Percentiles rank a stretch among this genome's conserved stretches.
Conservation (phyloP, 2,113 vertebrate genomes). For the Pagrus major region DNA sequence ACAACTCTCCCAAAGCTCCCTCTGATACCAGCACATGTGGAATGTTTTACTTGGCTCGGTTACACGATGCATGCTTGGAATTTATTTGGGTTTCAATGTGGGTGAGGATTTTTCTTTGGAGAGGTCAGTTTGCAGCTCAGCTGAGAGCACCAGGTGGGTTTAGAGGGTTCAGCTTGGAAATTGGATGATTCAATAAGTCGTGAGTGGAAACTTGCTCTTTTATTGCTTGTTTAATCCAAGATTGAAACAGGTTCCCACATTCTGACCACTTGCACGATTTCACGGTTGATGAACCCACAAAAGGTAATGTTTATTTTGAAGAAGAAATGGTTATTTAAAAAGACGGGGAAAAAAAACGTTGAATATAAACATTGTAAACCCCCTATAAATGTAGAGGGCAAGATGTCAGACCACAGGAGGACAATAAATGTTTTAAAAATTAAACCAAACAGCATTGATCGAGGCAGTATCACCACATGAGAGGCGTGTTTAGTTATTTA, state of each 20-base stretch:
- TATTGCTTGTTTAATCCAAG: constrained; percentile 36
- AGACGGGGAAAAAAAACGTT: too few species aligned
- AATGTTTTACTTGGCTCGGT: constrained; percentile 71
- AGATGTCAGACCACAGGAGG: constrained; percentile 22
- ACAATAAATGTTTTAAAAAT: neutral
- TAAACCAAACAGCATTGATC: constrained; percentile 15
- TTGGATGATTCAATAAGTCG: constrained; percentile 32
- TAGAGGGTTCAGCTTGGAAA: constrained; percentile 43
- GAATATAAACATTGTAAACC: constrained; percentile 21
- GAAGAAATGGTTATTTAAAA: constrained; percentile 1
- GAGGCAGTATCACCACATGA: constrained; percentile 10
- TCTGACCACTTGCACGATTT: constrained; percentile 6
- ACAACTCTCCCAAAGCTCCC: constrained; percentile 41
- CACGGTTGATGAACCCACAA: constrained; percentile 1
- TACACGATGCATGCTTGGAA: constrained; percentile 50
- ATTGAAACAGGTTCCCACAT: constrained; percentile 25
- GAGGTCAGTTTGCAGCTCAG: constrained; percentile 31
- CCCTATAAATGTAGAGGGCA: neutral
- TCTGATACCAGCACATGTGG: constrained; percentile 51
- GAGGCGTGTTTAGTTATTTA: constrained; percentile 7
- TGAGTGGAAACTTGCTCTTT: constrained; percentile 44
- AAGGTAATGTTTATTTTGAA: constrained; percentile 38
- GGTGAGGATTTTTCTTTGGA: constrained; percentile 41
- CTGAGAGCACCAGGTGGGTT: constrained; percentile 32
- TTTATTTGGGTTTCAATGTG: constrained; percentile 47